Percentiles rank a stretch among this genome's conserved stretches.
Evolutionary conservation across 2,888 invertebrate species (phyloP).

Genomic region (Eucriotettix oculatus): DNA sequence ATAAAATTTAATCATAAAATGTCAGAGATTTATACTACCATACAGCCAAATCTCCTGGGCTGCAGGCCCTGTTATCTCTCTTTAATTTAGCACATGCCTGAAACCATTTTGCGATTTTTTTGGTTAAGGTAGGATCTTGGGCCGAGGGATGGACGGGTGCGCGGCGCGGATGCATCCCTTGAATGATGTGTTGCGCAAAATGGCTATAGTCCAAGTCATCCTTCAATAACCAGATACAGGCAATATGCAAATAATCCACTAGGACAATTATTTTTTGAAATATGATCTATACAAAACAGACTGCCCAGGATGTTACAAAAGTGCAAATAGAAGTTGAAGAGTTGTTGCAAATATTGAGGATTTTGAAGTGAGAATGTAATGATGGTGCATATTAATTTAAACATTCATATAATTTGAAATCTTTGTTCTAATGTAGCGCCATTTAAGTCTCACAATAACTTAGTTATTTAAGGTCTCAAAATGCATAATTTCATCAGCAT

Average conservation of each 20-base stretch:
- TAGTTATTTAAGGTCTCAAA: too few species aligned
- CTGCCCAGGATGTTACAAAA: too few species aligned
- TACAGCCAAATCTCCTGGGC: conserved; percentile 12
- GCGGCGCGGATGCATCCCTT: conserved; percentile 6
- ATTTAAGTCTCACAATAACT: too few species aligned
- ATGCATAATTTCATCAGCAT: too few species aligned
- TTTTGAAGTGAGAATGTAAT: too few species aligned
- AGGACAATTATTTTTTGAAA: too few species aligned
- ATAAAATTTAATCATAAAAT: not conserved
- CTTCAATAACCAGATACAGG: conserved; percentile 8
- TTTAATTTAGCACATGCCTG: conserved; percentile 12
- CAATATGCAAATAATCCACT: conserved; percentile 3
- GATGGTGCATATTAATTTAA: too few species aligned
- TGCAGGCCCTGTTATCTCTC: conserved; percentile 14
- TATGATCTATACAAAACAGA: too few species aligned
- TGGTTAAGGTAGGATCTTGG: conserved; percentile 4
- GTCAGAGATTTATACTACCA: conserved; percentile 15
- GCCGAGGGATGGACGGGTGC: conserved; percentile 4
- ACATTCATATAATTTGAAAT: too few species aligned
- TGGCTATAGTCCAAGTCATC: conserved; percentile 6
- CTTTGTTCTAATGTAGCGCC: too few species aligned
- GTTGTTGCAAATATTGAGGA: too few species aligned
- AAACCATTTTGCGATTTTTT: conserved; percentile 7
- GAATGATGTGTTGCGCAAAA: conserved; percentile 8
- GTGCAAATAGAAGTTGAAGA: too few species aligned